phyloP scores from a whole-genome alignment of 2,888 invertebrate genomes.

The Cantharis rufa region DNA sequence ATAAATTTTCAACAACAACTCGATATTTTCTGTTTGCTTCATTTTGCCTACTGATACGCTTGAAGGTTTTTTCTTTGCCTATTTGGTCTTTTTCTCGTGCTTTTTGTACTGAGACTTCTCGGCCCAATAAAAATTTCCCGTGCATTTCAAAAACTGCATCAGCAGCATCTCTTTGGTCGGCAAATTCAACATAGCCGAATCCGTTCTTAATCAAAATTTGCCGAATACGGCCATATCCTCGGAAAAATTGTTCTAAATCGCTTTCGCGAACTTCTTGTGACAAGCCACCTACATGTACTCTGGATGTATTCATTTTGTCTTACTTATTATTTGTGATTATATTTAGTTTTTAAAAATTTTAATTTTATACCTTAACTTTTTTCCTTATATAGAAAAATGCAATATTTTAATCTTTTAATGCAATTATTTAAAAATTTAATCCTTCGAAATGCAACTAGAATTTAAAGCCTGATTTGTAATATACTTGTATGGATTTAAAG shows the following conservation, averaged over 20 bases:
- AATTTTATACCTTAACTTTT: no score
- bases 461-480: no score
- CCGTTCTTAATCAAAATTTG: not conserved
- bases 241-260: not conserved
- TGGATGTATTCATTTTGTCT: not conserved
- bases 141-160: not conserved
- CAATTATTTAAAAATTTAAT: no score
- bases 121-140: not conserved
- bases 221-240: not conserved
- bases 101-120: not conserved
- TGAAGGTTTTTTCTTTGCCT: rapidly evolving
- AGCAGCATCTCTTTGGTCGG: not conserved
- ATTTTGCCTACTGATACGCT: not conserved
- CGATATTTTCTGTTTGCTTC: not conserved
- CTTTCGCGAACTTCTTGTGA: not conserved
- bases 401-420: no score
- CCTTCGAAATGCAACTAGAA: no score
- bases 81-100: not conserved
- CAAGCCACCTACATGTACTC: not conserved
- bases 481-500: no score
- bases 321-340: no score
- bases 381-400: no score
- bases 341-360: no score
- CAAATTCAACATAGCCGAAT: not conserved
- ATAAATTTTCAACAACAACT: not conserved